Conservation (phyloP, 2,113 vertebrate genomes). For the Chaenogobius annularis region DNA sequence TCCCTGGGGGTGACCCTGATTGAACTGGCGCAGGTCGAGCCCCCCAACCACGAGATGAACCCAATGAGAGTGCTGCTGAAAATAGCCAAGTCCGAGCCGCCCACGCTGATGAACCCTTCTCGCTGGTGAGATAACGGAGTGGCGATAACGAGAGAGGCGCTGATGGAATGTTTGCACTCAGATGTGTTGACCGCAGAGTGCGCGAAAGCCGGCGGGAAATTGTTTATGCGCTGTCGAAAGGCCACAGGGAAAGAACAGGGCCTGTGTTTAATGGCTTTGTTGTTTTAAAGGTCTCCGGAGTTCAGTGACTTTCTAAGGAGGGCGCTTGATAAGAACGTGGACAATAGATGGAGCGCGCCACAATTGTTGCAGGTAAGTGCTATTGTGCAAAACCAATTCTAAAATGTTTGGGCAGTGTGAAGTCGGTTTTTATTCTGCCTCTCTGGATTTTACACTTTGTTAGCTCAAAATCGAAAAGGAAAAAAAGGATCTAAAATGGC, state of each 20-base stretch:
- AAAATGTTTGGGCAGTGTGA: not conserved
- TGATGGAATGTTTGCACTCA: slow-evolving; percentile 30
- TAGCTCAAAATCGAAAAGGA: too few relatives aligned
- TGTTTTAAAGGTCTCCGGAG: slow-evolving; percentile 85
- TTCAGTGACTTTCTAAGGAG: slow-evolving; percentile 95
- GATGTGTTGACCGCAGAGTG: slow-evolving; percentile 26
- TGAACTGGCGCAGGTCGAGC: slow-evolving; percentile 97
- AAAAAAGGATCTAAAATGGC: too few relatives aligned
- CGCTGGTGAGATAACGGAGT: slow-evolving; percentile 83
- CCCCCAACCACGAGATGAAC: slow-evolving; percentile 97
- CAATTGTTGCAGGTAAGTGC: slow-evolving; percentile 88
- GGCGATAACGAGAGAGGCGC: slow-evolving; percentile 32
- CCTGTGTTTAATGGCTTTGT: slow-evolving; percentile 8
- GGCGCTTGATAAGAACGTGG: slow-evolving; percentile 95
- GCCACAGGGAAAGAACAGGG: not conserved
- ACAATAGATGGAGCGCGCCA: slow-evolving; percentile 85
- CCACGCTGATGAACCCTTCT: slow-evolving; percentile 90
- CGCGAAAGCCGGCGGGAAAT: slow-evolving; percentile 14
- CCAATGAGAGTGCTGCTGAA: slow-evolving; percentile 97
- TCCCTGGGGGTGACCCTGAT: slow-evolving; percentile 96
- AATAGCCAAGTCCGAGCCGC: slow-evolving; percentile 96
- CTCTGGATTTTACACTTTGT: not conserved
- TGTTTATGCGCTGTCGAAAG: slow-evolving; percentile 10
- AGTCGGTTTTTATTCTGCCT: not conserved
- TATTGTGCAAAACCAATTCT: not conserved